These are phyloP conservation scores for Meghimatium bilineatum DNA, from an alignment of 2,888 invertebrate genomes.

Conservation along the genomic window DNA sequence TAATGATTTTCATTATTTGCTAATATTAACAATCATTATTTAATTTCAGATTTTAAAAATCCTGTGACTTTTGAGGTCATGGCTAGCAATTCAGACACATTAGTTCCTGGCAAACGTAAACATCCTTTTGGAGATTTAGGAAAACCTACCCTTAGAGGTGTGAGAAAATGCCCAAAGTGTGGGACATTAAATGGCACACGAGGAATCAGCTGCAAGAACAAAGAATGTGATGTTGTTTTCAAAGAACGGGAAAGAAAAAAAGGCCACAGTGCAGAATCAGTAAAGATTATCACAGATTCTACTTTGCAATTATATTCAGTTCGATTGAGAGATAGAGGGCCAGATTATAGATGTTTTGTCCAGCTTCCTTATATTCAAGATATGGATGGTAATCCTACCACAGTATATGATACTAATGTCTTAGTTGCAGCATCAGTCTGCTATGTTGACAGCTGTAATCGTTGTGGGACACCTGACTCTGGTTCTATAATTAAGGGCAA, in stretches of 20 bases:
- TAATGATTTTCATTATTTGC: not conserved
- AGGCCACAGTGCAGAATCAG: conserved; percentile 81
- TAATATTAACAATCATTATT: not conserved
- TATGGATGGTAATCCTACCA: conserved; percentile 73
- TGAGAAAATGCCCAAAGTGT: conserved; percentile 86
- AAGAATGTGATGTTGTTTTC: conserved; percentile 83
- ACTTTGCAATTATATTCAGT: conserved; percentile 82
- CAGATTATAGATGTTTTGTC: conserved; percentile 86
- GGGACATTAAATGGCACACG: conserved; percentile 86
- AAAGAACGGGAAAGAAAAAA: conserved; percentile 80
- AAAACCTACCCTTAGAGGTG: conserved; percentile 84
- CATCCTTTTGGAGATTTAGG: conserved; percentile 80
- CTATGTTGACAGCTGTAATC: conserved; percentile 76
- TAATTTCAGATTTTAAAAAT: conserved; percentile 3
- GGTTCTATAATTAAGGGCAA: conserved; percentile 38
- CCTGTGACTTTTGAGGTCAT: conserved; percentile 15
- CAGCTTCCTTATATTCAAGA: conserved; percentile 79
- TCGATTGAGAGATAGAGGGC: conserved; percentile 83
- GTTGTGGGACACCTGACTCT: conserved; percentile 53
- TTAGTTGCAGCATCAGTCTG: conserved; percentile 75
- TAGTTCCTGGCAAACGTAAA: conserved; percentile 64
- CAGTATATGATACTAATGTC: conserved; percentile 68
- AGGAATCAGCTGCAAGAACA: conserved; percentile 85
- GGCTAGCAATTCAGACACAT: conserved; percentile 20
- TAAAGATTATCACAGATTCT: conserved; percentile 82